Percentiles rank a stretch among this genome's conserved stretches.
These are phyloP conservation scores for Masnerella sp. DNA, from an alignment of 2,888 invertebrate genomes.

Conservation along the genomic window DNA sequence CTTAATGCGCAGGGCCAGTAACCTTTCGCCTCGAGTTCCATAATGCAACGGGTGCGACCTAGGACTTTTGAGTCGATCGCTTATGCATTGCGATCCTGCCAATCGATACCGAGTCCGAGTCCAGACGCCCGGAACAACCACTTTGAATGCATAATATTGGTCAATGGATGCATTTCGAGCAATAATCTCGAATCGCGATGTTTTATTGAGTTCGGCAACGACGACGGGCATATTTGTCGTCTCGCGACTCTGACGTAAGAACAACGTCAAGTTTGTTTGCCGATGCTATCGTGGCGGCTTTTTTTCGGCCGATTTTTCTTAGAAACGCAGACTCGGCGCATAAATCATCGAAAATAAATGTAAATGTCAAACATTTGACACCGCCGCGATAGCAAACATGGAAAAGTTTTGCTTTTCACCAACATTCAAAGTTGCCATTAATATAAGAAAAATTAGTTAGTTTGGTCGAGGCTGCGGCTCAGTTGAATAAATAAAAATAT, in stretches of 20 bases:
- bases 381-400: too few species aligned
- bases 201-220: slow-evolving; percentile 35
- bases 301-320: slow-evolving; percentile 11
- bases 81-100: slow-evolving; percentile 59
- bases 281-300: slow-evolving; percentile 7
- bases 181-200: slow-evolving; percentile 10
- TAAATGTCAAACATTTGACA: neutral
- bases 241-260: slow-evolving; percentile 8
- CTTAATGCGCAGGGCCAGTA: slow-evolving; percentile 53
- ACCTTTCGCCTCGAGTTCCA: slow-evolving; percentile 61
- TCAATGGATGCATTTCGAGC: slow-evolving; percentile 30
- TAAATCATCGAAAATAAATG: slow-evolving; percentile 8
- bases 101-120: slow-evolving; percentile 59
- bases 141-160: slow-evolving; percentile 44
- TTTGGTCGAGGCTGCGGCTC: too few species aligned
- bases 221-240: slow-evolving; percentile 31
- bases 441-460: too few species aligned
- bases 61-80: slow-evolving; percentile 55
- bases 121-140: slow-evolving; percentile 28
- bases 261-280: slow-evolving; percentile 13
- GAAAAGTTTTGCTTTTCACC: too few species aligned
- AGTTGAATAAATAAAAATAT: too few species aligned
- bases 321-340: neutral
- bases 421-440: too few species aligned
- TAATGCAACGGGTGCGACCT: slow-evolving; percentile 63